phyloP scores from a whole-genome alignment of 2,797 vertebrate species.

The Gouania willdenowi region DNA sequence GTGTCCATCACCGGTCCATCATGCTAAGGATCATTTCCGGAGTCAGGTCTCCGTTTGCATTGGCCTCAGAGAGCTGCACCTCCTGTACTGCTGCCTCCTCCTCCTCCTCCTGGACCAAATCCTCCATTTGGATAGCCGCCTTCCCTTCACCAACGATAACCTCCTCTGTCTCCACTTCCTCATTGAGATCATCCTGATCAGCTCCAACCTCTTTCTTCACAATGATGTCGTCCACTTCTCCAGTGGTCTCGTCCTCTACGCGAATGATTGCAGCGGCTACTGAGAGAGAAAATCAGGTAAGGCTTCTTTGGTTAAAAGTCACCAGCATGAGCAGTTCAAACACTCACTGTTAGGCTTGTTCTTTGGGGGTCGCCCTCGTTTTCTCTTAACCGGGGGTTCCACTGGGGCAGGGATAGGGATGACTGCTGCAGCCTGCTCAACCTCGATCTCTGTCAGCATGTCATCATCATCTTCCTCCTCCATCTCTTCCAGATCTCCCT shows the following conservation, averaged over 20 bases:
- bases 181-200: conserved; percentile 50
- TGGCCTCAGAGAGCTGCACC: conserved; percentile 67
- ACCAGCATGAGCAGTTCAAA: too few species aligned
- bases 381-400: conserved; percentile 88
- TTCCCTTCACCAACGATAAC: conserved; percentile 58
- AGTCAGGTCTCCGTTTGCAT: conserved; percentile 93
- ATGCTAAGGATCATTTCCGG: conserved; percentile 99
- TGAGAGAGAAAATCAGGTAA: conserved; percentile 24
- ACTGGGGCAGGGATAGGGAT: conserved; percentile 78
- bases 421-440: conserved; percentile 75
- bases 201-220: conserved; percentile 93
- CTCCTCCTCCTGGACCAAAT: conserved; percentile 80
- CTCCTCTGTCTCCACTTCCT: conserved; percentile 22
- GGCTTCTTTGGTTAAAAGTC: neutral
- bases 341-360: conserved; percentile 62
- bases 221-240: conserved; percentile 93
- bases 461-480: conserved; percentile 94
- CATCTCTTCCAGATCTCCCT: conserved; percentile 85
- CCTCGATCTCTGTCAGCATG: conserved; percentile 77
- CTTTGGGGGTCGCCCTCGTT: conserved; percentile 95
- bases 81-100: conserved; percentile 74
- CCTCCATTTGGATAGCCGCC: conserved; percentile 46
- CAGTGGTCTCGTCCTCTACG: conserved; percentile 91
- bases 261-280: conserved; percentile 88
- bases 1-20: conserved; percentile 95